phyloP scores from a whole-genome alignment of 2,888 invertebrate genomes.

The Parascotia fuliginaria region DNA sequence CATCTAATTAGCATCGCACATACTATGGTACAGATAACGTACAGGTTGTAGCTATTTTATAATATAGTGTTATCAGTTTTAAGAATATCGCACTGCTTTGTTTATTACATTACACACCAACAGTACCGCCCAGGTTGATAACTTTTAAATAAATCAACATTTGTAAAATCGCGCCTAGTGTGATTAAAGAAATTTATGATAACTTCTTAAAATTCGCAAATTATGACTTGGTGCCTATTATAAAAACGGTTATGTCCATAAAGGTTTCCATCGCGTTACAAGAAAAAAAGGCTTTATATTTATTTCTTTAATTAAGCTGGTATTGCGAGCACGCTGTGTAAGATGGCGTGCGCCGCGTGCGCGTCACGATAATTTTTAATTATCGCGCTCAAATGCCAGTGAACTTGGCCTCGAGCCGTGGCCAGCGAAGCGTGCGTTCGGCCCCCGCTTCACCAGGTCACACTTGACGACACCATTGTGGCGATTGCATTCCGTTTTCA shows the following conservation, averaged over 20 bases:
- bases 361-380: slow-evolving; percentile 85
- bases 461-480: slow-evolving; percentile 73
- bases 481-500: slow-evolving; percentile 55
- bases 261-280: slow-evolving; percentile 14
- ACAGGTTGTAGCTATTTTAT: slow-evolving; percentile 8
- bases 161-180: not conserved
- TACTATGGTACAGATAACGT: slow-evolving; percentile 6
- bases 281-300: slow-evolving; percentile 37
- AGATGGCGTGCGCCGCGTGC: slow-evolving; percentile 78
- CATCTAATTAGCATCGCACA: slow-evolving; percentile 13
- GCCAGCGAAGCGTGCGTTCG: slow-evolving; percentile 66
- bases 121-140: not conserved
- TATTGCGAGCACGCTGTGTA: slow-evolving; percentile 64
- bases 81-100: not conserved
- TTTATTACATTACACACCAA: not conserved
- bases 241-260: slow-evolving; percentile 6
- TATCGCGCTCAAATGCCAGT: slow-evolving; percentile 85
- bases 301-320: slow-evolving; percentile 48
- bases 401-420: slow-evolving; percentile 82
- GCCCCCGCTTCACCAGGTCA: slow-evolving; percentile 76
- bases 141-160: not conserved
- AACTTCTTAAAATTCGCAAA: not conserved
- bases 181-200: not conserved
- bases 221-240: not conserved
- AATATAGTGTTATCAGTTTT: not conserved